Base-by-base conservation (phyloP, 1,140 invertebrate species). In the Harpegnathos saltator region DNA sequence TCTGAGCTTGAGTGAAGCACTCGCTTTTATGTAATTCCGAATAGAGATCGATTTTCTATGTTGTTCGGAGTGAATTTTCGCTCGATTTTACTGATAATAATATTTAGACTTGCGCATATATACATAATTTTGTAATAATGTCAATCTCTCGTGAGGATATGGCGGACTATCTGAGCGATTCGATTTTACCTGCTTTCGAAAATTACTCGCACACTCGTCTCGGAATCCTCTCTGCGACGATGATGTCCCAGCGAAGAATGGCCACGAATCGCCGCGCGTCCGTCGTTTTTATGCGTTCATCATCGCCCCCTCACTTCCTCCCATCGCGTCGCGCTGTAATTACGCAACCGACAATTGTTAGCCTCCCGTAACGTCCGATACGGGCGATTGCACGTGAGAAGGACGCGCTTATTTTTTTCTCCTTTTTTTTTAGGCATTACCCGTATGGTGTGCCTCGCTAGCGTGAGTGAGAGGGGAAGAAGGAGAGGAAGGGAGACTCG, bases 351-450 rank as follows among this genome's bases (percentile, higher is more conserved):
- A 69, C 24, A 77, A 88, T 89, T 61, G 77, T 85, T 72, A 72
- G 44, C 59, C 59, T 59, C 58, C 78, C 80, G 62, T 75, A 85
- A 88, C 44, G 73, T 68, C 61, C 54, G 84, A 80, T 19, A 81
- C 50, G 66, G 84, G 9, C 61, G 65, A 44, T 33, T 88, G 84
- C 78, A 22, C 26, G 0, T 84, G 84, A 58, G 81, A 86, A 89
- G 87, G 71, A 83, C 84, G 63, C 58, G 59, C n/a, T n/a, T n/a
- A n/a, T n/a, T n/a, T n/a, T n/a, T 58, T 38, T 59, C 33, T 59
- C 77, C 66, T 56, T 2, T 54, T 29, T 38, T 26, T 15, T 38
- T 44, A 56, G 12, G 14, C 54, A 17, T 19, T 85, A 77, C 17
- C 15, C 59, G 50, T 19, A 44, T 58, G 29, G 12, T 33, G 59